These are phyloP conservation scores for Helicoverpa zea DNA, from an alignment of 1,140 invertebrate genomes.

Conservation along the genomic window DNA sequence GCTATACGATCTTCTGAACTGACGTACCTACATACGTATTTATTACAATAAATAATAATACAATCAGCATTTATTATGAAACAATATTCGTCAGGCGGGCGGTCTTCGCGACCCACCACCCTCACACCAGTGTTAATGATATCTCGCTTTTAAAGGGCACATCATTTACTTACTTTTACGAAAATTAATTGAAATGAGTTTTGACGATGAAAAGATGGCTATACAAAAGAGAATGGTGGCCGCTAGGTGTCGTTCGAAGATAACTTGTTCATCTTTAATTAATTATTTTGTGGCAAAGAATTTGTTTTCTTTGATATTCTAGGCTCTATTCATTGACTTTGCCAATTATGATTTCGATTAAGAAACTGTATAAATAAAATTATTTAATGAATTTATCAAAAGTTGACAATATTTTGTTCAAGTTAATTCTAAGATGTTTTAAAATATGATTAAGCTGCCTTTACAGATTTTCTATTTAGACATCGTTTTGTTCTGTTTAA, in stretches of 20 bases:
- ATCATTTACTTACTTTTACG: slow-evolving; percentile 85
- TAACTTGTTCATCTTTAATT: slow-evolving; percentile 85
- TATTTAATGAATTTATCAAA: slow-evolving; percentile 50
- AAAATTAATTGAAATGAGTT: slow-evolving; percentile 87
- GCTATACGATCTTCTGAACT: not conserved
- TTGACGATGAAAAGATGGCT: slow-evolving; percentile 84
- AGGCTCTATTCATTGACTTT: slow-evolving; percentile 71
- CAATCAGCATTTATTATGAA: slow-evolving; percentile 33
- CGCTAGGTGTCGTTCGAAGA: slow-evolving; percentile 83
- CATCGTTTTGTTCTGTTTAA: not conserved
- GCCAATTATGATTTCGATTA: slow-evolving; percentile 77
- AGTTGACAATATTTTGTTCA: slow-evolving; percentile 27
- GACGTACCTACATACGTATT: not conserved
- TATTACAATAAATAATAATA: not conserved
- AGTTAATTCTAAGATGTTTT: slow-evolving; percentile 28
- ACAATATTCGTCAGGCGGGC: slow-evolving; percentile 44
- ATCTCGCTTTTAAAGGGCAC: slow-evolving; percentile 84
- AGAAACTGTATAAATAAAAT: slow-evolving; percentile 69
- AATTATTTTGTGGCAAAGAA: slow-evolving; percentile 83
- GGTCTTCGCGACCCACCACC: slow-evolving; percentile 7
- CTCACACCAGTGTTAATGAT: slow-evolving; percentile 80
- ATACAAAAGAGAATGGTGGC: slow-evolving; percentile 78
- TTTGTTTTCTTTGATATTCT: slow-evolving; percentile 77
- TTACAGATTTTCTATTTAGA: not conserved
- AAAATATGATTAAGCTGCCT: slow-evolving; percentile 9